Evolutionary conservation across 2,888 invertebrate genomes (phyloP), one percentile per base, ranked within the genome.

Genomic region (Byasa hedistus): DNA sequence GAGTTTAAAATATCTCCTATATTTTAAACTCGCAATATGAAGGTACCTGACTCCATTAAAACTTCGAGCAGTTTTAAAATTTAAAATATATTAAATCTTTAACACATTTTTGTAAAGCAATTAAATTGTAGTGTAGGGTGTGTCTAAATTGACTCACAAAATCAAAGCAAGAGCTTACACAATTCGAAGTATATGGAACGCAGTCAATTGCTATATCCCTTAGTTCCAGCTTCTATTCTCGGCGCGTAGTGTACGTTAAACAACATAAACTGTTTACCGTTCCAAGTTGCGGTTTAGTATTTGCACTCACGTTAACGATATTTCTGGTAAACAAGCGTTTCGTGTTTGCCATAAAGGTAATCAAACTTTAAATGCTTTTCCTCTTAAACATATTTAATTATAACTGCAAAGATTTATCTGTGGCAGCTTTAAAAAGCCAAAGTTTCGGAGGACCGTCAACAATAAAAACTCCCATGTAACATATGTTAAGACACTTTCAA

Each of bases 181-280:
- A 48, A n/a, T 48, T 19, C 48, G n/a, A 15, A n/a, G n/a, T 10
- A 54, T 22, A 54, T 12, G 52, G 22, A 54, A 21, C 22, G 52
- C 15, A 54, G 52, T 22, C 52, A 54, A 54, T 54, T 22, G 57
- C 32, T 57, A 19, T 58, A 22, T 44, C 58, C 58, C 22, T 36
- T 44, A 19, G 23, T 27, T 48, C 24, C n/a, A n/a, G 48, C 12
- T 17, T 59, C 48, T 48, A 48, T 59, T 59, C 23, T 51, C 48
- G n/a, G 48, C 23, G n/a, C 19, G 51, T 27, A 24, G 22, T 59
- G 24, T 48, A 19, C 59, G 39, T 23, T 59, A 59, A 48, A 27
- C n/a, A 19, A n/a, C 19, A 48, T 19, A 59, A 24, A 51, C 48
- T 61, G 61, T 58, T 61, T 66, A 54, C 52, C 57, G 54, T 54